Base-by-base conservation (phyloP, 2,113 vertebrate genomes). In the Neodon shergylaensis region DNA sequence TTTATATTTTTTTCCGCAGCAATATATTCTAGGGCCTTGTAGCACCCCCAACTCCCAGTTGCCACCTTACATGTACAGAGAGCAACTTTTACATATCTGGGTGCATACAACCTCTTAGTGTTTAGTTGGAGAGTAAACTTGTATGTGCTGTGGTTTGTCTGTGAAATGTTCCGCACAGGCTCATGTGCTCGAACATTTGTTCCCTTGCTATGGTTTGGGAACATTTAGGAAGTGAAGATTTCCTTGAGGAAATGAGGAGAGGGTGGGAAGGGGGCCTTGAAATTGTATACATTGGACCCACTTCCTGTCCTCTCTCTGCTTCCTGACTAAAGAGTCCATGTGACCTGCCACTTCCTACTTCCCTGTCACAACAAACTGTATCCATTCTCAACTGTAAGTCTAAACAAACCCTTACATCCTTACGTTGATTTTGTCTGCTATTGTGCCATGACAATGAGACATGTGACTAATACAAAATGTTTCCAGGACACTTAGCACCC, bases 111-210 rank as follows among this genome's bases (percentile, higher is more conserved):
- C 54, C 44, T 92, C 33, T 88, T 84, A 82, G 39, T 36, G 33
- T 88, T 94, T 61, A 54, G 66, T 36, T 47, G 63, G 88, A 54
- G 65, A 95, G 36, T 73, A 88, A 95, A 94, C 79, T 52, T 89
- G 31, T 24, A n/a, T 11, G 5, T 70, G 65, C n/a, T 36, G 7
- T 87, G 47, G 12, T 66, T 72, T 87, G 33, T 72, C 6, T n/a
- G 33, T n/a, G 33, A 54, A 49, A 24, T 22, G 31, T 70, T 65
- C 65, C 33, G 8, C 44, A 52, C 2, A 26, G 33, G 44, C 84
- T 87, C 13, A n/a, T 72, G 85, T 72, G 65, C 26, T 72, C 52
- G 13, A n/a, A n/a, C 47, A 72, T 8, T n/a, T 52, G 65, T n/a
- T 4, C 19, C 47, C 22, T 49, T 19, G 28, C 21, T 68, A 21